phyloP scores from a whole-genome alignment of 2,797 vertebrate species.

The Chromis chromis region DNA sequence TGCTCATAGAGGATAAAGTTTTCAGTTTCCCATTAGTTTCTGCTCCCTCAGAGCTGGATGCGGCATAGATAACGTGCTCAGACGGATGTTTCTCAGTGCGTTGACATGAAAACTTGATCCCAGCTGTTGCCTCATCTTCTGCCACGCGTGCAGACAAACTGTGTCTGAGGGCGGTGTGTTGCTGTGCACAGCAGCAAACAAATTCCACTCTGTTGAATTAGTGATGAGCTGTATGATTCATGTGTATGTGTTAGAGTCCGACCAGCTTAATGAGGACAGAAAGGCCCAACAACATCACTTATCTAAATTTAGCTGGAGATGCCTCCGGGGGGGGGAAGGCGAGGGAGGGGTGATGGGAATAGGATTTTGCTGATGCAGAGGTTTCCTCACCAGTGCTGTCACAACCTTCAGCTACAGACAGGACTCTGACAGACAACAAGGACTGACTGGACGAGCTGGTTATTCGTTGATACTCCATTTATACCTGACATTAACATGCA shows the following conservation, averaged over 20 bases:
- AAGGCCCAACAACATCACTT: conserved; percentile 66
- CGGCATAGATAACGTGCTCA: not conserved
- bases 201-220: conserved; percentile 59
- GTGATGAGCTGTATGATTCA: conserved; percentile 63
- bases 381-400: conserved; percentile 50
- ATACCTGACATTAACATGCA: not conserved
- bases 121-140: conserved; percentile 37
- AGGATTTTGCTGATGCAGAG: conserved; percentile 55
- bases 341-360: not conserved
- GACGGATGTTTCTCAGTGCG: not conserved
- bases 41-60: conserved; percentile 5
- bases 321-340: conserved; percentile 12
- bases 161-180: conserved; percentile 24
- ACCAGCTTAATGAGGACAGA: conserved; percentile 66
- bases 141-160: conserved; percentile 27
- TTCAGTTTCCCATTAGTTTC: not conserved
- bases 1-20: not conserved
- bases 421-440: conserved; percentile 1
- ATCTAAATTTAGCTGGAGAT: conserved; percentile 72
- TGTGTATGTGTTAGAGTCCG: conserved; percentile 40
- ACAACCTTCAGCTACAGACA: conserved; percentile 32
- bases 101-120: conserved; percentile 19
- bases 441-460: not conserved
- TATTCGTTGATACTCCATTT: not conserved
- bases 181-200: conserved; percentile 39